Evolutionary conservation across 2,888 invertebrate species (phyloP).

Genomic region (Pseudolycoriella hygida): DNA sequence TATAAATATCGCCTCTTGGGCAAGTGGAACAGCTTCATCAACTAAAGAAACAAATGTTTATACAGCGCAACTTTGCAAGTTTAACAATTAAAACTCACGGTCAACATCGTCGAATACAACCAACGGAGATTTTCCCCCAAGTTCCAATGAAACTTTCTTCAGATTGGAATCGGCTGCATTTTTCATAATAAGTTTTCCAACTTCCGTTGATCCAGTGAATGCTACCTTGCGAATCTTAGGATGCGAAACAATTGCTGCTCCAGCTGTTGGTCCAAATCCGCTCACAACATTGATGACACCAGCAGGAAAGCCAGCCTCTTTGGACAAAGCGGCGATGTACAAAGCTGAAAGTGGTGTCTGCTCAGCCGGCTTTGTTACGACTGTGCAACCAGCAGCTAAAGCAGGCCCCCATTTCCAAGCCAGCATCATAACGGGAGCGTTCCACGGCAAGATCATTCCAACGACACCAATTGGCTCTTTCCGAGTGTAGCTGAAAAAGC

Average conservation of each 20-base stretch:
- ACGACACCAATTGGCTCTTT: conserved; percentile 64
- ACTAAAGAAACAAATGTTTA: conserved; percentile 14
- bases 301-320: conserved; percentile 65
- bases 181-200: conserved; percentile 28
- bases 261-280: conserved; percentile 59
- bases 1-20: conserved; percentile 47
- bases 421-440: conserved; percentile 61
- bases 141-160: conserved; percentile 66
- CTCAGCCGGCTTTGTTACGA: conserved; percentile 69
- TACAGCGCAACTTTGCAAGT: not conserved
- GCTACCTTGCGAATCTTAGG: conserved; percentile 56
- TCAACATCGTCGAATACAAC: conserved; percentile 69
- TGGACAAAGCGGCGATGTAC: conserved; percentile 48
- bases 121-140: conserved; percentile 75
- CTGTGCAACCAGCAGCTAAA: conserved; percentile 45
- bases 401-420: conserved; percentile 63
- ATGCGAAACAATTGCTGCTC: conserved; percentile 51
- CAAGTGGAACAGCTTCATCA: conserved; percentile 40
- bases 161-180: conserved; percentile 60
- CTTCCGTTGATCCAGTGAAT: conserved; percentile 58
- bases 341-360: conserved; percentile 69
- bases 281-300: conserved; percentile 61
- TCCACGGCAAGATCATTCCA: conserved; percentile 71
- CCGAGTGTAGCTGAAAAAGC: conserved; percentile 41
- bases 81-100: conserved; percentile 11